Evolutionary conservation across 1,140 invertebrate species (phyloP), one percentile per base, ranked within the genome.

Genomic region (Hyphantria cunea): DNA sequence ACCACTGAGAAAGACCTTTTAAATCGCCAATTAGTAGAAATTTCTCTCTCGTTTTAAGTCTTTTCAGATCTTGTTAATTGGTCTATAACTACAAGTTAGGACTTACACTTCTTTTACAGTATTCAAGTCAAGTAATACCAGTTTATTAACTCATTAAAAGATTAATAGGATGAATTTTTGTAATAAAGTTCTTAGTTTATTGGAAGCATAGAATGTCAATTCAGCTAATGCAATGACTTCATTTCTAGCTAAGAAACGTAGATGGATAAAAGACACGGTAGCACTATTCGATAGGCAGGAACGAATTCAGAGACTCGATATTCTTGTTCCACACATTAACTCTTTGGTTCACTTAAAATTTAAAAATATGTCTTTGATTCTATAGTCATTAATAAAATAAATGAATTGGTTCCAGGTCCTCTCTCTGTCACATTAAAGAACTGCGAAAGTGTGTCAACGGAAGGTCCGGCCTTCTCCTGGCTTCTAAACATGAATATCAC

Each of bases 391-490:
- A 48, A 58, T 6, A 15, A 48, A 45, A 17, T 37, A 37, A 48
- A 25, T 53, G 63, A 4, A 44, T 61, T 68, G 33, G 51, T 90
- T 90, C 33, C 92, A 74, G 93, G 93, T n/a, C 92, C 93, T 6
- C 82, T 94, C 4, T 93, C 92, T 17, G 91, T 93, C 0, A 86
- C 87, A 48, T 93, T 95, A 69, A 86, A 84, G 17, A 82, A 91
- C 50, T 93, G 93, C 75, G 86, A 83, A 39, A 80, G 91, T 62
- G 94, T 95, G 1, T 83, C 89, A 2, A 91, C 95, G 37, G 93
- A 93, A 56, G 90, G 92, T 9, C 88, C 92, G 39, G 92, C 94
- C 0, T 95, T 95, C 64, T 93, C 93, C 8, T 93, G 93, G 91
- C 84, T 95, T 9, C 83, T 93, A 12, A 91, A 92, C 61, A 91